phyloP scores from a whole-genome alignment of 2,113 vertebrate genomes.

The Aspiorhynchus laticeps region DNA sequence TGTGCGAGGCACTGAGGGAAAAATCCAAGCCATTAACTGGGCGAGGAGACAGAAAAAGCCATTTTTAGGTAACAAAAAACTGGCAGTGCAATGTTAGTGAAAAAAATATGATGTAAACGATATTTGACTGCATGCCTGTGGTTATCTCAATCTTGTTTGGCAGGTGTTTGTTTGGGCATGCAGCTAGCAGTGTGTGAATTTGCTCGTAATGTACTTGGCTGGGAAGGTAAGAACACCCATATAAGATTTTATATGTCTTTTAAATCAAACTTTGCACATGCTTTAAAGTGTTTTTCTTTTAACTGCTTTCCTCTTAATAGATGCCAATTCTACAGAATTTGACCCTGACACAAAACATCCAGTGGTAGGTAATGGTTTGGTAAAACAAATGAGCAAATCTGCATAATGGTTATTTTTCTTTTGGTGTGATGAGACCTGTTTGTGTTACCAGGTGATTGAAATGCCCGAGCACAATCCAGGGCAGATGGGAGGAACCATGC shows the following conservation, averaged over 20 bases:
- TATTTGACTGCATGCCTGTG: background rate
- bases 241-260: background rate
- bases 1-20: constrained; percentile 93
- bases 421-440: background rate
- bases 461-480: constrained; percentile 98
- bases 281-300: background rate
- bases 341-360: constrained; percentile 87
- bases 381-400: background rate
- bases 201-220: constrained; percentile 85
- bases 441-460: constrained; percentile 85
- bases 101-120: background rate
- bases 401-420: background rate
- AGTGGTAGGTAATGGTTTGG: constrained; percentile 80
- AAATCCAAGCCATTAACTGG: constrained; percentile 94
- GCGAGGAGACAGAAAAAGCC: constrained; percentile 94
- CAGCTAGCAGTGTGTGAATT: constrained; percentile 95
- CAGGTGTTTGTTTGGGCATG: constrained; percentile 98
- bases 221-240: constrained; percentile 80
- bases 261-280: background rate
- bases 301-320: constrained; percentile 68
- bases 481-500: constrained; percentile 97
- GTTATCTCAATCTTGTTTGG: constrained; percentile 39
- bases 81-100: background rate
- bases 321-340: constrained; percentile 97
- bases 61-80: constrained; percentile 83